Evolutionary conservation across 64 coral and sea anemone species (phyloP).

Genomic region (Stylophora pistillata): DNA sequence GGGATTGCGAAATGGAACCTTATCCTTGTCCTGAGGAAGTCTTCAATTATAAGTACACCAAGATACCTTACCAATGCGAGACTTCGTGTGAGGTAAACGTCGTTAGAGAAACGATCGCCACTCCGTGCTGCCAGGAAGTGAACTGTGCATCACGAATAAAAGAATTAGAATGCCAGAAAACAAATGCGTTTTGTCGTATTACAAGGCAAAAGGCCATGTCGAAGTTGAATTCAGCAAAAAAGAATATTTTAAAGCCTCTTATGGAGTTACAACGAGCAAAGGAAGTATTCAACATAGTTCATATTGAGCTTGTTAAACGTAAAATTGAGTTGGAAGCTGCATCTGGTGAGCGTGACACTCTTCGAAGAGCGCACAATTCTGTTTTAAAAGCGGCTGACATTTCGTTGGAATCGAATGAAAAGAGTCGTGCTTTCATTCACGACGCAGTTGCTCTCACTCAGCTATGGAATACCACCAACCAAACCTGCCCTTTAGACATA

Average conservation of each 20-base stretch:
- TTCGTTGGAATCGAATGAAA: not conserved
- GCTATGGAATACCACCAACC: constrained; percentile 1
- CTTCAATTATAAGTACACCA: constrained; percentile 25
- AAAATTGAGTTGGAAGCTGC: constrained; percentile 24
- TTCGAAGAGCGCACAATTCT: constrained; percentile 30
- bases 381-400: not conserved
- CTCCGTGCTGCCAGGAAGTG: constrained; percentile 40
- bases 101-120: constrained; percentile 31
- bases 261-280: constrained; percentile 4
- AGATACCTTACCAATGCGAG: constrained; percentile 31
- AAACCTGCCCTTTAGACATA: not conserved
- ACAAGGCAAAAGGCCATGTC: constrained; percentile 5
- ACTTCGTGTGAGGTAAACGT: constrained; percentile 31
- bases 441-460: constrained; percentile 26
- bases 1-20: not conserved
- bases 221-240: constrained; percentile 12
- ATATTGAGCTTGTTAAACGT: constrained; percentile 19
- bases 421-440: constrained; percentile 11
- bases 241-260: constrained; percentile 14
- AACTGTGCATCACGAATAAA: constrained; percentile 38
- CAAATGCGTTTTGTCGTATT: constrained; percentile 36
- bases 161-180: constrained; percentile 32
- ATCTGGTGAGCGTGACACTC: constrained; percentile 9
- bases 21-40: not conserved
- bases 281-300: not conserved